phyloP scores from a whole-genome alignment of 2,797 vertebrate genomes.

The Allobates femoralis region DNA sequence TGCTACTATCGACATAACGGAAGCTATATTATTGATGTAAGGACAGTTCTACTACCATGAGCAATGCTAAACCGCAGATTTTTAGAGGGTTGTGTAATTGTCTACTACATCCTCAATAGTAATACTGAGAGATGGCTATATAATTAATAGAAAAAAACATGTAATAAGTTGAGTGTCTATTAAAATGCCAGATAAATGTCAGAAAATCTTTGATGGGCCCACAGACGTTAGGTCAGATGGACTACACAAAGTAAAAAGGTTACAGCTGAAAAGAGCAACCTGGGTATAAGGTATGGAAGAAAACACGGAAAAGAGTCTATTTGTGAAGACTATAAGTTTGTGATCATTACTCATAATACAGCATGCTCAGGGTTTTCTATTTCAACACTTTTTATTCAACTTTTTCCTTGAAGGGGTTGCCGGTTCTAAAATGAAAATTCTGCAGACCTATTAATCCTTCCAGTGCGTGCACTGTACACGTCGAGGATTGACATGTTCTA shows the following conservation, averaged over 20 bases:
- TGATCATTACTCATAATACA: neutral
- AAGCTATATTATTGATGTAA: neutral
- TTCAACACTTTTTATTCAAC: too few relatives aligned
- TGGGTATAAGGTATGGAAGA: neutral
- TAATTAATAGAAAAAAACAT: constrained; percentile 61
- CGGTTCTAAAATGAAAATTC: too few relatives aligned
- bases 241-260: constrained; percentile 23
- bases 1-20: neutral
- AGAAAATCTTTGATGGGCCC: constrained; percentile 61
- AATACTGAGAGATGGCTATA: constrained; percentile 60
- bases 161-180: constrained; percentile 42
- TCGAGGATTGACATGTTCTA: too few relatives aligned
- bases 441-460: too few relatives aligned
- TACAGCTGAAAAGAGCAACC: constrained; percentile 17
- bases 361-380: neutral
- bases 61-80: neutral
- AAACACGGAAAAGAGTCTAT: neutral
- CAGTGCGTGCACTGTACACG: too few relatives aligned
- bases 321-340: neutral
- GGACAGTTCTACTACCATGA: neutral
- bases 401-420: too few relatives aligned
- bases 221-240: constrained; percentile 60
- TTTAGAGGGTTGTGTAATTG: constrained; percentile 5
- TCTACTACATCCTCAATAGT: neutral
- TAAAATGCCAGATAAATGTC: constrained; percentile 65